Conservation (phyloP, 2,113 vertebrate genomes). For the Ictalurus punctatus region DNA sequence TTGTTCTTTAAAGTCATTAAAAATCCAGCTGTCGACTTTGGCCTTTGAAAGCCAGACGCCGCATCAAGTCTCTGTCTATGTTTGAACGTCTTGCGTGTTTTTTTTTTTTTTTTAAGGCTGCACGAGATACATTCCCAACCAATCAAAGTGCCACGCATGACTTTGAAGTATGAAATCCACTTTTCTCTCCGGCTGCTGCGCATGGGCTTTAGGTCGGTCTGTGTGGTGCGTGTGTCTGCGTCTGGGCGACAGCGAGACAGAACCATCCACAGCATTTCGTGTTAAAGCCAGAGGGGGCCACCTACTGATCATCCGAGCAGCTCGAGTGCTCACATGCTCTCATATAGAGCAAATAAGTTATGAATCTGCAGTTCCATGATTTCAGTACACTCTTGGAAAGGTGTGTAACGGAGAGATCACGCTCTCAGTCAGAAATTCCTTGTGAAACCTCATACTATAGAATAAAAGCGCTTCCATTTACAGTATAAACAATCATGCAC, state of each 20-base stretch:
- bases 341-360: neutral
- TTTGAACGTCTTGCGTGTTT: neutral
- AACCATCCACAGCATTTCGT: constrained; percentile 42
- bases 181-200: constrained; percentile 65
- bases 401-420: constrained; percentile 1
- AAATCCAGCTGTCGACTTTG: constrained; percentile 57
- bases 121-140: constrained; percentile 63
- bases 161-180: constrained; percentile 76
- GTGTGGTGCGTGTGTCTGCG: neutral
- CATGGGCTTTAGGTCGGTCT: constrained; percentile 46
- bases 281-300: constrained; percentile 74
- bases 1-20: constrained; percentile 52
- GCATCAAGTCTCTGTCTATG: constrained; percentile 61
- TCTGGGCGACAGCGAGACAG: constrained; percentile 51
- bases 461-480: neutral
- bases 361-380: neutral
- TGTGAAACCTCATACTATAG: neutral
- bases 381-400: neutral
- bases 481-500: neutral
- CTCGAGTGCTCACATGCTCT: neutral
- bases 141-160: constrained; percentile 73
- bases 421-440: neutral
- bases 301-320: constrained; percentile 65
- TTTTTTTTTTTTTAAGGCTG: constrained; percentile 27
- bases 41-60: constrained; percentile 66